Percentiles rank a stretch among this genome's conserved stretches.
Conservation (phyloP, 1,140 invertebrate genomes). For the Holcopasites calliopsidis region DNA sequence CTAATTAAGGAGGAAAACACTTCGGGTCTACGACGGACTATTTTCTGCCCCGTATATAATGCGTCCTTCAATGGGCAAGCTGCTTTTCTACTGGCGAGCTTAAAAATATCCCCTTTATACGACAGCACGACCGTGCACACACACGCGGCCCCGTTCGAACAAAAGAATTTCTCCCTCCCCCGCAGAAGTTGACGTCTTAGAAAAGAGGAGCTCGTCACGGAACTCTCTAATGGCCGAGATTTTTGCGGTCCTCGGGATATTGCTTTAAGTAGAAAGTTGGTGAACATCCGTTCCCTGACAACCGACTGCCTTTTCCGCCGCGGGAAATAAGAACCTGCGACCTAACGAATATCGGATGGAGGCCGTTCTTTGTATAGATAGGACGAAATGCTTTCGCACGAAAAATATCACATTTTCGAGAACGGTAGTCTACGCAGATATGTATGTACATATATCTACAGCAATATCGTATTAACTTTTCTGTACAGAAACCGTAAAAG, state of each 20-base stretch:
- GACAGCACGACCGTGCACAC: slow-evolving; percentile 41
- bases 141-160: slow-evolving; percentile 36
- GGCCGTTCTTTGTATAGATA: background rate
- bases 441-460: no score
- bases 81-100: slow-evolving; percentile 29
- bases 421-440: no score
- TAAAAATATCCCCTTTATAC: slow-evolving; percentile 54
- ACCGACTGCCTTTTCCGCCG: slow-evolving; percentile 8
- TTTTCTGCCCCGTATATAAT: slow-evolving; percentile 56
- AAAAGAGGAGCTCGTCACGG: slow-evolving; percentile 40
- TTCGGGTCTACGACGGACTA: slow-evolving; percentile 45
- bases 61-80: slow-evolving; percentile 43
- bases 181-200: slow-evolving; percentile 45
- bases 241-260: slow-evolving; percentile 57
- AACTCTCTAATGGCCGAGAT: slow-evolving; percentile 60
- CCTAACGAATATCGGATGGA: background rate
- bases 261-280: slow-evolving; percentile 64
- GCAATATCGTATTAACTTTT: no score
- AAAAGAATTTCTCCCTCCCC: slow-evolving; percentile 39
- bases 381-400: background rate
- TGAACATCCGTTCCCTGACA: slow-evolving; percentile 40
- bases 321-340: slow-evolving; percentile 24
- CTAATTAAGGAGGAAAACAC: slow-evolving; percentile 45
- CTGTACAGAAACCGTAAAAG: no score
- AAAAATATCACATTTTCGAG: background rate